These are phyloP conservation scores for Apistogramma diplotaenia DNA, from an alignment of 2,113 vertebrate genomes.

Conservation along the genomic window DNA sequence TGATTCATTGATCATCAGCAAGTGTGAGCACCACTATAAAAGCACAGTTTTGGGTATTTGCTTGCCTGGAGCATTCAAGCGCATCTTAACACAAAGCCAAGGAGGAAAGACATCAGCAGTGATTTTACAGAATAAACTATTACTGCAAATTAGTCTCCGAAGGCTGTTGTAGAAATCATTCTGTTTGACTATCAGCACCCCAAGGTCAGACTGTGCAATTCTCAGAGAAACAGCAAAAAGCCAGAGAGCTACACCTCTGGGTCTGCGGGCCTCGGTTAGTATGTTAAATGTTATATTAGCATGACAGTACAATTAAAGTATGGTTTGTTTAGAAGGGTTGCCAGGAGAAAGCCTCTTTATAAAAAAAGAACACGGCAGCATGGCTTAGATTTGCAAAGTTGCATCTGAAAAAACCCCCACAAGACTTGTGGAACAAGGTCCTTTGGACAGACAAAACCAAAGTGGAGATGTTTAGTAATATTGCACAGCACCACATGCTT, in stretches of 20 bases:
- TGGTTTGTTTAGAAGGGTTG: neutral
- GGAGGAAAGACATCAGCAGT: neutral
- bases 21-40: neutral
- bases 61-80: neutral
- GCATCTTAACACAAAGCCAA: neutral
- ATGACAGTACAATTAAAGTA: neutral
- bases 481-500: neutral
- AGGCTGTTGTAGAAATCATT: neutral
- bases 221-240: neutral
- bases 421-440: neutral
- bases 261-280: neutral
- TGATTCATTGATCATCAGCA: neutral
- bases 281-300: neutral
- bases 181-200: neutral
- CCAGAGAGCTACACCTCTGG: neutral
- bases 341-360: neutral
- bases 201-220: neutral
- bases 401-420: neutral
- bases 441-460: neutral
- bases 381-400: neutral
- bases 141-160: neutral
- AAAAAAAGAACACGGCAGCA: neutral
- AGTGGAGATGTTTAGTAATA: neutral
- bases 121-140: neutral
- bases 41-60: neutral